Base-by-base conservation (phyloP, 92 coral and sea anemone genomes). In the Actinostola sp. region DNA sequence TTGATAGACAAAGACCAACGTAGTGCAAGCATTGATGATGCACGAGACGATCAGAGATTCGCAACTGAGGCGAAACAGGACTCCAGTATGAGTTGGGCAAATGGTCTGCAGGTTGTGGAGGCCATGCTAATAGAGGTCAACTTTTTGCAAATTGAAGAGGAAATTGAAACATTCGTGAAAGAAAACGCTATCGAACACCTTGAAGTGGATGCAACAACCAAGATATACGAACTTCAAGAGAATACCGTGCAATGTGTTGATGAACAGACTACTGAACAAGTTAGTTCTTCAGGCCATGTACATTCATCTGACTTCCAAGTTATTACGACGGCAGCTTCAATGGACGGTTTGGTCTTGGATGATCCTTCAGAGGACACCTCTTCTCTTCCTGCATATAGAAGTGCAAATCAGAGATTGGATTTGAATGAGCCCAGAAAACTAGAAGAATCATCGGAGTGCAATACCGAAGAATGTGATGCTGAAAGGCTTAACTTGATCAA, bases 101-200 rank as follows among this genome's bases (percentile, higher is more conserved):
- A 32, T 24, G 74, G 74, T 30, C 36, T 68, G 35, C 48, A 68
- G 33, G 74, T 68, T 19, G 35, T 68, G 9, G 74, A 68, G 62
- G 48, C 58, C 1, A 35, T 52, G 50, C 16, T 68, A 30, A 68
- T 68, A 13, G 74, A 68, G 33, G 46, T 50, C 9, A 23, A 68
- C 2, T 68, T 68, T 20, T 16, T 50, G 23, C 34, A 68, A 51
- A 48, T 51, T 9, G 74, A 68, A 0, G 74, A 50, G 24, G 44
- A 23, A 50, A 33, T 50, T 33, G 48, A 68, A 17, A 15, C 15
- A 17, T 19, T 50, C 7, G 62, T 32, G 7, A 24, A 29, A 8
- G 41, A 68, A 50, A 49, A 51, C 21, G 62, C 74, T 8, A n/a
- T 68, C 25, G 74, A 68, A 26, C 25, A 30, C 21, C 51, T 50